Evolutionary conservation across 2,797 vertebrate species (phyloP), one percentile per base, ranked within the genome.

Genomic region (Decapterus maruadsi): DNA sequence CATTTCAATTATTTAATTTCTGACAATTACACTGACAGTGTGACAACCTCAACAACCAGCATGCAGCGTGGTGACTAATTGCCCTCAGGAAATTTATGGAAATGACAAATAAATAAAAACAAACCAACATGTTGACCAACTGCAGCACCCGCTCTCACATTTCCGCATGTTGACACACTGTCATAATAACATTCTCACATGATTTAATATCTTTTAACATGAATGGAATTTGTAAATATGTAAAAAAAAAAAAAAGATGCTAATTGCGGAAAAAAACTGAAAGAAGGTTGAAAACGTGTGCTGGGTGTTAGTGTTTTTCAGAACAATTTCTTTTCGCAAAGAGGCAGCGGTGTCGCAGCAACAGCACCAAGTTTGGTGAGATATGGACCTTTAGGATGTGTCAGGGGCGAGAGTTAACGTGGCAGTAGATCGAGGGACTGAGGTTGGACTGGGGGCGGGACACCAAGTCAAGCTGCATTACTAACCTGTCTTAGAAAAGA

Each of bases 1-100:
- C 76, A 79, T 92, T 90, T 93, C 88, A 94, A 91, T 94, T 94
- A 92, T 91, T 91, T 91, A 83, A 90, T 93, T 91, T 91, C 88
- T 92, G 89, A 92, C 90, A 92, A 93, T 93, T 93, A 91, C 86
- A 89, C 86, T 88, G 89, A 90, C 74, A 68, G 84, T 67, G 72
- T 90, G 91, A 92, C 91, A 90, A 87, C 87, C 78, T 86, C 78
- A 58, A 87, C 87, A 89, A 87, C 56, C 64, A 42, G 82, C 79
- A 60, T 64, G 60, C 88, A 45, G 82, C 74, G 16, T 20, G 75
- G 62, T 75, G 81, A 86, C 84, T 92, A 93, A 93, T 92, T 93
- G 89, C 85, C 90, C 87, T 77, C 77, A 75, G 79, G 82, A 92
- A 91, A 92, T 91, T 87, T 91, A 93, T 92, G 89, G 86, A 92